phyloP scores from a whole-genome alignment of 2,797 vertebrate genomes.

The Sternotherus odoratus region DNA sequence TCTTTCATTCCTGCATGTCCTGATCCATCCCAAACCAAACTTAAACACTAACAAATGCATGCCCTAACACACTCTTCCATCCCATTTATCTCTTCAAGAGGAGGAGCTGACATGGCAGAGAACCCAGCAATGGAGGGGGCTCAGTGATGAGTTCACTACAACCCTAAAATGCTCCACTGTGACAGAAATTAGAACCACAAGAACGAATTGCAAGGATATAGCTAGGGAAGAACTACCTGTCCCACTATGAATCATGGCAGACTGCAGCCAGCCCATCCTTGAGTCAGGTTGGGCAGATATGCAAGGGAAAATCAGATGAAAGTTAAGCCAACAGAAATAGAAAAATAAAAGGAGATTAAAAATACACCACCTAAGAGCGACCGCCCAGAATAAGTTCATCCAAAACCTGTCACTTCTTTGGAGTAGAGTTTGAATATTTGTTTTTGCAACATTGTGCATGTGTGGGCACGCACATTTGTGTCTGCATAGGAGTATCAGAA shows the following conservation, averaged over 20 bases:
- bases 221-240: not conserved
- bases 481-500: not conserved
- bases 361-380: fast-evolving
- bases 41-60: not conserved
- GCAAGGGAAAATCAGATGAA: not conserved
- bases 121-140: not conserved
- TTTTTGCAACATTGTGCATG: fast-evolving
- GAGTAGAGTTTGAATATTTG: not conserved
- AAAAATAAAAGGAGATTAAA: not conserved
- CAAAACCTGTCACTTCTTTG: not conserved
- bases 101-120: not conserved
- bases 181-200: not conserved
- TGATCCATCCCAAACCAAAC: not conserved
- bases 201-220: not conserved
- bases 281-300: not conserved
- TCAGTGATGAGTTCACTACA: not conserved
- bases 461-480: not conserved
- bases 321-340: not conserved
- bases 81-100: not conserved
- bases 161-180: fast-evolving
- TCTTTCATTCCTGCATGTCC: not conserved
- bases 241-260: fast-evolving
- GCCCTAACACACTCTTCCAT: not conserved
- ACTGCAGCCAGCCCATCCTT: not conserved
- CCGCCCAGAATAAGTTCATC: not conserved